Evolutionary conservation across 2,113 vertebrate species (phyloP).

Genomic region (Hylia prasina): DNA sequence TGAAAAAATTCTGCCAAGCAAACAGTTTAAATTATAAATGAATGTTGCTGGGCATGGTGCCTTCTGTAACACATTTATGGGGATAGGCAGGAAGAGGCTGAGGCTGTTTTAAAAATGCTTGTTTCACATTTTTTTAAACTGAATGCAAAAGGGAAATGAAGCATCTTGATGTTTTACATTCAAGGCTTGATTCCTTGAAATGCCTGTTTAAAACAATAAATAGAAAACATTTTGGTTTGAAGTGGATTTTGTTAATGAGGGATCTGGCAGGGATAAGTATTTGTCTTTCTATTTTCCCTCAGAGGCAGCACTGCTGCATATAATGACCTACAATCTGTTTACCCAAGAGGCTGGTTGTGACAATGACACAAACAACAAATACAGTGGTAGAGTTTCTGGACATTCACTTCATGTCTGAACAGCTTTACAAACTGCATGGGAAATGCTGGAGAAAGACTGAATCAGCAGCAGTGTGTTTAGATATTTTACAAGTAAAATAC

Average conservation of each 20-base stretch:
- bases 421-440: not conserved
- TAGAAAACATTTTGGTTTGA: not conserved
- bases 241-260: conserved; percentile 19
- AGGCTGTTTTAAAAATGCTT: not conserved
- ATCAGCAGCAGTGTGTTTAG: not conserved
- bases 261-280: not conserved
- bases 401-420: not conserved
- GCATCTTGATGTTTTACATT: not conserved
- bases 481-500: not conserved
- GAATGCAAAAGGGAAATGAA: not conserved
- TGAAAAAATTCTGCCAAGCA: conserved; percentile 1
- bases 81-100: not conserved
- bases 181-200: not conserved
- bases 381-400: not conserved
- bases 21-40: conserved; percentile 33
- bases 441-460: not conserved
- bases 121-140: not conserved
- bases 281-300: not conserved
- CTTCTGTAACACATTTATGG: not conserved
- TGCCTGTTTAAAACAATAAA: not conserved
- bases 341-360: not conserved
- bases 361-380: not conserved
- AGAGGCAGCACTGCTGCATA: not conserved
- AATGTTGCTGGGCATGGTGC: not conserved
- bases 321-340: conserved; percentile 36